Evolutionary conservation across 1,140 invertebrate species (phyloP), one percentile per base, ranked within the genome.

Genomic region (Mizuhopecten yessoensis): DNA sequence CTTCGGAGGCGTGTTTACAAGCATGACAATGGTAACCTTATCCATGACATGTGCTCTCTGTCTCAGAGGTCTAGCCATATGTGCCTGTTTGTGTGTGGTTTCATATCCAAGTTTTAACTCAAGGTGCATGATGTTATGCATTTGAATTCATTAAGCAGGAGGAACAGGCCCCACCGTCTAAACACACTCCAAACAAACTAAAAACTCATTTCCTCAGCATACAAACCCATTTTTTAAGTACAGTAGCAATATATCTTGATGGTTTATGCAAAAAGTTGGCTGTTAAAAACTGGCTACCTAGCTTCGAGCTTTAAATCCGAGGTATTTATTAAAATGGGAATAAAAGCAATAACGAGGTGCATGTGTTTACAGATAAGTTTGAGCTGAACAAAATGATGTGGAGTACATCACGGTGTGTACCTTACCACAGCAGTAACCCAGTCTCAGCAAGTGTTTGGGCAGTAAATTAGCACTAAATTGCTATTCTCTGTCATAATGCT

Each of bases 321-420:
- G 57, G 57, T 75, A 75, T 75, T 75, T 75, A 75, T 75, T 75
- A 75, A 75, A 75, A 75, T 75, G 57, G 57, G n/a, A 75, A 75
- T 75, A 75, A 75, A 75, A 75, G 57, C 57, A 75, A n/a, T n/a
- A 75, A 75, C 5, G 57, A 29, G 15, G 57, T 75, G 57, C 57
- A 75, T 75, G 29, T 75, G n/a, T 75, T 75, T 75, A 75, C 57
- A 29, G 57, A 5, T 23, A 45, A 45, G 42, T 15, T 17, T 45
- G 42, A 7, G 17, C 0, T 45, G 9, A 13, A 45, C 42, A 45
- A 13, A 45, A 20, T 15, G 42, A 45, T 45, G 42, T 15, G 42
- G 42, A 45, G 17, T 45, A 45, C 57, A 75, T 39, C 36, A 39
- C 36, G 5, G 36, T 39, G 36, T 39, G 36, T 39, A 39, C 36